Evolutionary conservation across 2,888 invertebrate species (phyloP).

Genomic region (Drosophila suboccidentalis): DNA sequence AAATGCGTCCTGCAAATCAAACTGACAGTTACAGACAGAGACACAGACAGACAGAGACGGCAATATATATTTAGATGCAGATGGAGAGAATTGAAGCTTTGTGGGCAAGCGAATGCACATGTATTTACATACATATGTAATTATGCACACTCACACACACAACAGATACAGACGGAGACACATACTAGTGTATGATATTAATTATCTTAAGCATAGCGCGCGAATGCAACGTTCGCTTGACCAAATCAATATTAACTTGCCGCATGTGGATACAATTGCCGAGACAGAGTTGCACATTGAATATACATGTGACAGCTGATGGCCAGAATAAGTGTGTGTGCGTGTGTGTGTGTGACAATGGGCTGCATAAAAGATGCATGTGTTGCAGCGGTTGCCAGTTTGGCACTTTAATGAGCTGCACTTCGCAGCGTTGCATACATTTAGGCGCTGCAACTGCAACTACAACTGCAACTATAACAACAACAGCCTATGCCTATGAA

Average conservation of each 20-base stretch:
- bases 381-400: slow-evolving; percentile 32
- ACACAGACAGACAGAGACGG: neutral
- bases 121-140: slow-evolving; percentile 37
- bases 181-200: slow-evolving; percentile 50
- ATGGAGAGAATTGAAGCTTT: slow-evolving; percentile 21
- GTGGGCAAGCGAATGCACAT: slow-evolving; percentile 19
- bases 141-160: slow-evolving; percentile 17
- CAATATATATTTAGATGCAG: neutral
- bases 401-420: slow-evolving; percentile 62
- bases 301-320: slow-evolving; percentile 35
- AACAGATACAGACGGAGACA: slow-evolving; percentile 20
- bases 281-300: slow-evolving; percentile 36
- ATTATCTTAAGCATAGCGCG: slow-evolving; percentile 66
- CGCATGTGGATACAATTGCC: slow-evolving; percentile 36
- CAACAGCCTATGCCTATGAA: slow-evolving; percentile 19
- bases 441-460: slow-evolving; percentile 32
- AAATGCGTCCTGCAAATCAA: slow-evolving; percentile 77
- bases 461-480: neutral
- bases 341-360: slow-evolving; percentile 27
- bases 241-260: slow-evolving; percentile 79
- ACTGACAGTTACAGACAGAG: slow-evolving; percentile 39
- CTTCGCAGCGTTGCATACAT: slow-evolving; percentile 59
- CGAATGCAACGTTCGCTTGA: slow-evolving; percentile 65
- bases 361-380: slow-evolving; percentile 52
- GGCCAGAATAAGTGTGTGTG: slow-evolving; percentile 4